A percentile compares a stretch with the other conserved stretches of the same genome.
phyloP scores from a whole-genome alignment of 2,113 vertebrate species.

The Tricholaema leucomelas region DNA sequence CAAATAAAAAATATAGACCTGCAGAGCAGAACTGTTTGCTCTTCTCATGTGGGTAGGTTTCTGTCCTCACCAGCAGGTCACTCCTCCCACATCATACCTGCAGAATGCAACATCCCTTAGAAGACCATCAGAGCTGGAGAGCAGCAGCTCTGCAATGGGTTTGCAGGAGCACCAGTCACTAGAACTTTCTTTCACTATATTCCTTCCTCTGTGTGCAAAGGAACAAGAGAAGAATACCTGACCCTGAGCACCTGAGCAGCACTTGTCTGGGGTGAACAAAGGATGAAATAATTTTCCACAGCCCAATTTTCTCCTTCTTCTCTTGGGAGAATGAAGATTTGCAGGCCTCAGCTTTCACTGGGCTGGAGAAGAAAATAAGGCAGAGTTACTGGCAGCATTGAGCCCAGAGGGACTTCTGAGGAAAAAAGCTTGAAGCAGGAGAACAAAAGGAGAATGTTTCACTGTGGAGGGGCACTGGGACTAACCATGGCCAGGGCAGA shows the following conservation, averaged over 20 bases:
- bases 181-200: background rate
- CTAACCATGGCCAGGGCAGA: rapidly evolving
- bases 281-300: background rate
- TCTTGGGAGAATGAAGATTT: background rate
- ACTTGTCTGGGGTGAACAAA: background rate
- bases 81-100: background rate
- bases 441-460: background rate
- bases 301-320: background rate
- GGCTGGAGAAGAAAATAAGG: background rate
- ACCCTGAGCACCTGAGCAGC: background rate
- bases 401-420: background rate
- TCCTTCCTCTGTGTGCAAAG: background rate
- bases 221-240: background rate
- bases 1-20: background rate
- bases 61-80: background rate
- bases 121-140: background rate
- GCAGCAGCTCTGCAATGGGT: background rate
- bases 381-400: background rate
- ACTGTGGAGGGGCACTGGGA: rapidly evolving
- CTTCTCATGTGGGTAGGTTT: background rate
- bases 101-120: background rate
- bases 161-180: rapidly evolving
- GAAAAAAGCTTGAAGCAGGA: background rate
- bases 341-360: rapidly evolving
- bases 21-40: background rate